A percentile compares a stretch with the other conserved stretches of the same genome.
These are phyloP conservation scores for Sylvia atricapilla DNA, from an alignment of 2,113 vertebrate genomes.

Conservation along the genomic window DNA sequence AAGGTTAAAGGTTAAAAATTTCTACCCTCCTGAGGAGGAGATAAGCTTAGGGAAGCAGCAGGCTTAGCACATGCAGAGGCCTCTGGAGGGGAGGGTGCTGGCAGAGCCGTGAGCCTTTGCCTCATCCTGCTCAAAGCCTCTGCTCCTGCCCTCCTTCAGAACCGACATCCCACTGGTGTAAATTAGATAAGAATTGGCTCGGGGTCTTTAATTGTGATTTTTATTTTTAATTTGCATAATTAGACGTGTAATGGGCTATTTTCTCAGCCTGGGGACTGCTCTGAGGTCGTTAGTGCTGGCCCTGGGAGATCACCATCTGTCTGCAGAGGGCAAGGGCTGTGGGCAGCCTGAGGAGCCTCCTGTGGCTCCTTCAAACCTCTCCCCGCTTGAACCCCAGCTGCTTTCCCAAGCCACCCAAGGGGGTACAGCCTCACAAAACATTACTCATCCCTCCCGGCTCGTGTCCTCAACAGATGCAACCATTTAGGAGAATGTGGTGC, in stretches of 20 bases:
- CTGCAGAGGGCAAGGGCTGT: background rate
- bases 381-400: background rate
- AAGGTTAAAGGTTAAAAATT: background rate
- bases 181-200: background rate
- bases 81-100: background rate
- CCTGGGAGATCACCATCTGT: background rate
- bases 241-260: background rate
- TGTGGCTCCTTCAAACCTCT: background rate
- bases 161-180: background rate
- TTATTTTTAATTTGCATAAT: slow-evolving; percentile 13
- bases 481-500: background rate
- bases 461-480: background rate
- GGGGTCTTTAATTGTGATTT: background rate
- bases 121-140: background rate
- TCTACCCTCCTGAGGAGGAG: background rate
- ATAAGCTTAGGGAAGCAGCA: background rate
- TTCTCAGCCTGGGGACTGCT: background rate
- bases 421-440: background rate
- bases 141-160: background rate
- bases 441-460: background rate
- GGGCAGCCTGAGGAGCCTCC: background rate
- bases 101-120: background rate
- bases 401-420: background rate
- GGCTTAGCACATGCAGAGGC: background rate
- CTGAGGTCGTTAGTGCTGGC: background rate